A percentile compares a stretch with the other conserved stretches of the same genome.
Conservation (phyloP, 2,888 invertebrate genomes). For the Hypselothyrea guttata region DNA sequence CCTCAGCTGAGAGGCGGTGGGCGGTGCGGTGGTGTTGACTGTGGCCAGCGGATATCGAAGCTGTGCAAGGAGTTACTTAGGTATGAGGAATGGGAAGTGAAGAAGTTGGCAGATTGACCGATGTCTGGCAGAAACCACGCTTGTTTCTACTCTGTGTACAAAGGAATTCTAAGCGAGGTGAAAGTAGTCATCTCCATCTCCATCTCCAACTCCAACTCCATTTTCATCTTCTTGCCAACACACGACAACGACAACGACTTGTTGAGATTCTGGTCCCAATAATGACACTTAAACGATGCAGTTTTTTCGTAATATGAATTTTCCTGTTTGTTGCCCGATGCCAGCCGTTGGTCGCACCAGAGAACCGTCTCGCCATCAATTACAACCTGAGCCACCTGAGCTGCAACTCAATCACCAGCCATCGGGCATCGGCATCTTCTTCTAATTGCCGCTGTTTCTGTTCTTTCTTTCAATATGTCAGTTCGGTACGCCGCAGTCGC, state of each 20-base stretch:
- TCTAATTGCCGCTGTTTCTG: constrained; percentile 66
- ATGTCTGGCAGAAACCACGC: constrained; percentile 53
- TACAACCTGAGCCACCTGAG: constrained; percentile 59
- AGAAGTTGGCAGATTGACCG: constrained; percentile 55
- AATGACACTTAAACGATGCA: constrained; percentile 76
- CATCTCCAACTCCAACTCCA: constrained; percentile 15
- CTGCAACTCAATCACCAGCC: constrained; percentile 70
- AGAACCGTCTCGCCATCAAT: constrained; percentile 62
- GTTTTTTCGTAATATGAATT: constrained; percentile 75
- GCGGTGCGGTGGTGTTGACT: constrained; percentile 64
- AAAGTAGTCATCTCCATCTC: constrained; percentile 68
- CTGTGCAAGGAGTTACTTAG: constrained; percentile 7
- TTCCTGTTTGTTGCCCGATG: constrained; percentile 62
- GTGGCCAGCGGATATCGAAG: constrained; percentile 65
- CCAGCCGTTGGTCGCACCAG: constrained; percentile 32
- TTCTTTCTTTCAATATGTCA: constrained; percentile 20
- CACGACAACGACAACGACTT: constrained; percentile 59
- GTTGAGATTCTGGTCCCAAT: constrained; percentile 74
- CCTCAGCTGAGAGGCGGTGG: constrained; percentile 40
- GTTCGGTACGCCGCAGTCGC: constrained; percentile 23
- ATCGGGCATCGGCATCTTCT: constrained; percentile 62
- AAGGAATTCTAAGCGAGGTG: constrained; percentile 69
- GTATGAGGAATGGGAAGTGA: neutral
- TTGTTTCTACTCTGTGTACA: constrained; percentile 35
- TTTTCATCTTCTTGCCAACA: constrained; percentile 27